phyloP scores from a whole-genome alignment of 2,888 invertebrate genomes.

The Dolichomitus sp. region DNA sequence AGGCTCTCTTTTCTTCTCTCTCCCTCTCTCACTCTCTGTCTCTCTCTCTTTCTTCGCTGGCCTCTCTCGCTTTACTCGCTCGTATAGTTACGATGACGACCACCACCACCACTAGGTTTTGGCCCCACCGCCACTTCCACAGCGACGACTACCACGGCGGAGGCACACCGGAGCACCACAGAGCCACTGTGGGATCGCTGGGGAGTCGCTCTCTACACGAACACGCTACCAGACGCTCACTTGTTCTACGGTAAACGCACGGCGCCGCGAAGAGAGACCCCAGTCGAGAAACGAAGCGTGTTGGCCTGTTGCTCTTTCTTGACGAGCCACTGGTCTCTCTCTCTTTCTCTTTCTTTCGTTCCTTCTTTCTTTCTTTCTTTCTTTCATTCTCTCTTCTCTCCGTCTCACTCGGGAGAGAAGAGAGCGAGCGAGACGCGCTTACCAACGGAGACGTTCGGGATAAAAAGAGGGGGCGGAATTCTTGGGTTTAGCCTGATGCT shows the following conservation, averaged over 20 bases:
- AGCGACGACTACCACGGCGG: conserved; percentile 38
- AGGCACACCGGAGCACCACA: conserved; percentile 49
- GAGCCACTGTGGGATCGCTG: conserved; percentile 58
- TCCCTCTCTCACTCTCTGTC: conserved; percentile 36
- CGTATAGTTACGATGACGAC: conserved; percentile 23
- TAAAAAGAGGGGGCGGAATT: conserved; percentile 51
- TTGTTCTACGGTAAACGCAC: conserved; percentile 28
- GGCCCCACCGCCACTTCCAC: conserved; percentile 56
- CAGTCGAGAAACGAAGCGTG: conserved; percentile 70
- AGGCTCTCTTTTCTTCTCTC: conserved; percentile 46
- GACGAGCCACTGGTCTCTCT: conserved; percentile 71
- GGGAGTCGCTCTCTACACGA: conserved; percentile 62
- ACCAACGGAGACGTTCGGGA: conserved; percentile 47
- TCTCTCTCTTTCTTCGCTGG: conserved; percentile 48
- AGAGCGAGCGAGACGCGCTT: conserved; percentile 28
- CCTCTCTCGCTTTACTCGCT: conserved; percentile 53
- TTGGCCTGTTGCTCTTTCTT: conserved; percentile 79
- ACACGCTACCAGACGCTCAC: conserved; percentile 57
- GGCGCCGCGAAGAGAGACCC: conserved; percentile 52
- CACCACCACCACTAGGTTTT: conserved; percentile 46
- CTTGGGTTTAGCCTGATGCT: conserved; percentile 58
- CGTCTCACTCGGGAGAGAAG: not conserved
- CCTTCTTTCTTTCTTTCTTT: not conserved
- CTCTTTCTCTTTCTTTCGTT: not conserved
- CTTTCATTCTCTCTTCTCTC: too few relatives aligned